These are phyloP conservation scores for Pangasius krempfi DNA, from an alignment of 2,797 vertebrate genomes.

Conservation along the genomic window DNA sequence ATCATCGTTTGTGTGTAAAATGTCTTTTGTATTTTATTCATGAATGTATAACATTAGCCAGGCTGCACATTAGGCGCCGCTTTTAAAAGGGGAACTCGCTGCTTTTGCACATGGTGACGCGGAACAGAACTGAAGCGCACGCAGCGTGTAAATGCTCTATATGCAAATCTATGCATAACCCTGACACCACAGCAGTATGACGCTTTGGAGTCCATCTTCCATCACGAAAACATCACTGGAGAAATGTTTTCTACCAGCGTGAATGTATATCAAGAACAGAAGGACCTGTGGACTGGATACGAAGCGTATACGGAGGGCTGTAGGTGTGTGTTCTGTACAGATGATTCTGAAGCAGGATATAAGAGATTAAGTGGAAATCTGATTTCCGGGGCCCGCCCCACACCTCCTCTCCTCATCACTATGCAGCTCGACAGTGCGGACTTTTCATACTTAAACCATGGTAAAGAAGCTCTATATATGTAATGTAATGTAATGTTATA, in stretches of 20 bases:
- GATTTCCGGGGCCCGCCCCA: conserved; percentile 15
- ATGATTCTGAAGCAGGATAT: neutral
- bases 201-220: neutral
- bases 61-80: conserved; percentile 18
- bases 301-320: neutral
- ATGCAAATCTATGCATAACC: conserved; percentile 18
- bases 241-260: neutral
- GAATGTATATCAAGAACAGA: neutral
- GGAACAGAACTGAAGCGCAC: neutral
- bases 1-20: neutral
- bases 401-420: conserved; percentile 40
- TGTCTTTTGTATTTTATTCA: conserved; percentile 22
- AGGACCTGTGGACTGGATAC: neutral
- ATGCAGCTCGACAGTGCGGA: conserved; percentile 52
- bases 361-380: conserved; percentile 16
- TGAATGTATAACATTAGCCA: conserved; percentile 48
- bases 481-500: conserved; percentile 51
- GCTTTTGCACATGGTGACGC: conserved; percentile 8
- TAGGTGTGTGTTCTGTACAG: neutral
- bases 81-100: neutral
- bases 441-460: conserved; percentile 62
- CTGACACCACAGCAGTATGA: neutral
- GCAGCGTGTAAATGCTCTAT: conserved; percentile 3
- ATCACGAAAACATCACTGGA: neutral
- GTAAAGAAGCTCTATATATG: conserved; percentile 64